Percentiles rank a stretch among this genome's conserved stretches.
phyloP scores from a whole-genome alignment of 1,140 invertebrate species.

The Procambarus virginalis region DNA sequence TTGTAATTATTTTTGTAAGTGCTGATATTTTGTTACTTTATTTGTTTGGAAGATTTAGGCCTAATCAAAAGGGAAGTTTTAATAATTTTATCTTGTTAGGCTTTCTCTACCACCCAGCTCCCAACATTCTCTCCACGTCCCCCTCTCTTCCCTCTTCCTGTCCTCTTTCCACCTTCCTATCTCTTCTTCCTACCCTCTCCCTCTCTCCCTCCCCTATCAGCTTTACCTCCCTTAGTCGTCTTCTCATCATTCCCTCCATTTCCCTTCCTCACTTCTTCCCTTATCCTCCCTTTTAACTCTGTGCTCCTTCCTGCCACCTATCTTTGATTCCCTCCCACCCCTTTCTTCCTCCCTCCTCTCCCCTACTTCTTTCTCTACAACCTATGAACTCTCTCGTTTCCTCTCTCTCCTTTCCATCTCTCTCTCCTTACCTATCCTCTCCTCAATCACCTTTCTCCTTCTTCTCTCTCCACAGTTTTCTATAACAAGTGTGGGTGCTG shows the following conservation, averaged over 20 bases:
- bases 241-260: neutral
- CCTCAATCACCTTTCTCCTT: neutral
- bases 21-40: too few relatives aligned
- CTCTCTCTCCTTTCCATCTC: neutral
- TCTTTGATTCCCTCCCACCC: neutral
- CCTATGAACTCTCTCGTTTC: neutral
- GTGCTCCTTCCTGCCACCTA: too few relatives aligned
- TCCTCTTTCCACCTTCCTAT: too few relatives aligned
- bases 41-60: too few relatives aligned
- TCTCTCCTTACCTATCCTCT: conserved; percentile 8
- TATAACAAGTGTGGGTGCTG: neutral
- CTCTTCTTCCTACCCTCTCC: too few relatives aligned
- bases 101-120: too few relatives aligned
- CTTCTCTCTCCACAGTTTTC: neutral
- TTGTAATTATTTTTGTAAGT: too few relatives aligned
- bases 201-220: neutral
- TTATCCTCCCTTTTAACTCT: neutral
- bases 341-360: neutral
- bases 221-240: neutral
- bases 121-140: too few relatives aligned
- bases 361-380: neutral
- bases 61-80: too few relatives aligned
- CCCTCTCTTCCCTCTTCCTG: too few relatives aligned
- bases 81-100: too few relatives aligned
- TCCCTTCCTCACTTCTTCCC: neutral